Conservation (phyloP, 2,888 invertebrate species). For the Yponomeuta cagnagella region DNA sequence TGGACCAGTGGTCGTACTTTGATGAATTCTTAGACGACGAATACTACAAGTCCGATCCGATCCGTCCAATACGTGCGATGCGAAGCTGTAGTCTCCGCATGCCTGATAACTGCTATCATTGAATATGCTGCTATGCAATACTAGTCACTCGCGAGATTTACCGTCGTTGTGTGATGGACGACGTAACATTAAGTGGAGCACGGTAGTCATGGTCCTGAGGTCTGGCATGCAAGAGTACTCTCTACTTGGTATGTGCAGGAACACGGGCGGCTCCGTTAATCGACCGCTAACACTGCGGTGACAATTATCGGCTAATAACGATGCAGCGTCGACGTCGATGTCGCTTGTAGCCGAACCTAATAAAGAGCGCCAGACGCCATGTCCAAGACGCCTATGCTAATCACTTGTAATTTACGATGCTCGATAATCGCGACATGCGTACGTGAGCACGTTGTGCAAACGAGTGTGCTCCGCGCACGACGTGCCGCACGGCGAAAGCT, state of each 20-base stretch:
- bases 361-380: slow-evolving; percentile 51
- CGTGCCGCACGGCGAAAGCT: slow-evolving; percentile 23
- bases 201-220: neutral
- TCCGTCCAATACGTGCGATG: no score
- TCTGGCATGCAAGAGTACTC: slow-evolving; percentile 33
- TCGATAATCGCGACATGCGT: slow-evolving; percentile 68
- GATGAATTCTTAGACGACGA: no score
- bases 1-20: no score
- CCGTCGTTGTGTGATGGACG: neutral
- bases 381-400: slow-evolving; percentile 70
- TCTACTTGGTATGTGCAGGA: slow-evolving; percentile 50
- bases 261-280: slow-evolving; percentile 58
- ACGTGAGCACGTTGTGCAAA: slow-evolving; percentile 69
- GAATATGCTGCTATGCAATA: no score
- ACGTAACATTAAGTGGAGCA: neutral
- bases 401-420: slow-evolving; percentile 67
- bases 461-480: slow-evolving; percentile 23
- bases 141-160: neutral
- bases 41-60: no score
- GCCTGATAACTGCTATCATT: no score
- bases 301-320: slow-evolving; percentile 71
- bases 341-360: slow-evolving; percentile 61
- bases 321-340: slow-evolving; percentile 38
- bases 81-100: no score
- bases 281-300: slow-evolving; percentile 60